A percentile compares a stretch with the other conserved stretches of the same genome.
These are phyloP conservation scores for Gallirallus australis DNA, from an alignment of 2,797 vertebrate species.

Conservation along the genomic window DNA sequence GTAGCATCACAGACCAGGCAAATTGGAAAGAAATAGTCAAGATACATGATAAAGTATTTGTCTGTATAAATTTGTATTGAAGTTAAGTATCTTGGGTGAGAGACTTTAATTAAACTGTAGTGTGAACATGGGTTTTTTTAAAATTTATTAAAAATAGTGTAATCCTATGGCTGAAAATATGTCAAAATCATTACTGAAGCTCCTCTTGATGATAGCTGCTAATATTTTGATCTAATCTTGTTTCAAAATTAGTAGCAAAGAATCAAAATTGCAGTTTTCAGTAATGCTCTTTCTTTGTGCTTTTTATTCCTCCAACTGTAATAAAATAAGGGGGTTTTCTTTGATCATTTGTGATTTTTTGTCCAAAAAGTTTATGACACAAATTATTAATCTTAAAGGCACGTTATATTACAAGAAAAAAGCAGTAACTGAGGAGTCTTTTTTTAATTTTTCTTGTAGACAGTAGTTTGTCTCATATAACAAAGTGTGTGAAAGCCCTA, in stretches of 20 bases:
- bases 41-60: not conserved
- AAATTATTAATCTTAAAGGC: not conserved
- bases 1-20: not conserved
- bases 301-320: not conserved
- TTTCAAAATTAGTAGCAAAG: not conserved
- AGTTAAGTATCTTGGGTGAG: not conserved
- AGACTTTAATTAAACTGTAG: conserved; percentile 14
- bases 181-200: not conserved
- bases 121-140: not conserved
- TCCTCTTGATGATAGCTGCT: not conserved
- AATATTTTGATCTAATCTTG: not conserved
- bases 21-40: not conserved
- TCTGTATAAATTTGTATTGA: not conserved
- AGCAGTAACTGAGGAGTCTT: not conserved
- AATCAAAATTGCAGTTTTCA: not conserved
- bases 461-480: not conserved
- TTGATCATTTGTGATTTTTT: not conserved
- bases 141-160: not conserved
- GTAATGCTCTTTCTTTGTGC: not conserved
- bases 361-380: not conserved
- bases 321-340: not conserved
- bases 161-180: not conserved
- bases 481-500: not conserved
- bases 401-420: not conserved
- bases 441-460: not conserved